Evolutionary conservation across 1,140 invertebrate species (phyloP), one percentile per base, ranked within the genome.

Genomic region (Archivesica marissinica): DNA sequence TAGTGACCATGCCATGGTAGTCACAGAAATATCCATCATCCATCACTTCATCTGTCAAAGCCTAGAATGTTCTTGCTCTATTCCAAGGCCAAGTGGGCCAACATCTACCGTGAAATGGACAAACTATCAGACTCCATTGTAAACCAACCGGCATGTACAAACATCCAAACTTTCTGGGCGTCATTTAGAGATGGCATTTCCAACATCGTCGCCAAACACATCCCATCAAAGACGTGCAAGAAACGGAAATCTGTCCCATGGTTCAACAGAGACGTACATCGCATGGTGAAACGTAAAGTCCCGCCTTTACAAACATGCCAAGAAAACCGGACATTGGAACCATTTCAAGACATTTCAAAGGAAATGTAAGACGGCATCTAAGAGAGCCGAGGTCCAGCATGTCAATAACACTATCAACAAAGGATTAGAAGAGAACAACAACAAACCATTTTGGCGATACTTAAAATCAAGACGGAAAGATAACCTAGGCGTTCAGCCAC

Each of bases 41-140:
- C 68, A 35, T 28, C 20, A 41, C 3, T 44, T 44, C 23, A 74
- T 28, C 33, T 54, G 38, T 13, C 74, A 56, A 72, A 59, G 20
- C 80, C 47, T 52, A 33, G 80, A 17, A 64, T 64, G 17, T 80
- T 80, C 23, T 74, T 54, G 2, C 6, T 85, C 17, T 85, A 85
- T 33, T 59, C 30, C 17, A 86, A 86, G 64, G 86, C 81, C 50
- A 76, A 87, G 44, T 87, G 76, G 75, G 59, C 75, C 30, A 80
- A 13, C 39, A 56, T 75, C 35, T 44, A 82, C 54, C 11, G 13
- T 59, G 50, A 85, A 41, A 50, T 85, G 23, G 30, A 47, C 2
- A 56, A 38, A 6, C 44, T 78, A n/a, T 35, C 74, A 33, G 30
- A 52, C 0, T 56, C 41, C 23, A 28, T 74, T 30, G 41, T 78